phyloP scores from a whole-genome alignment of 2,797 vertebrate genomes.

The Lepilemur ruficaudatus region DNA sequence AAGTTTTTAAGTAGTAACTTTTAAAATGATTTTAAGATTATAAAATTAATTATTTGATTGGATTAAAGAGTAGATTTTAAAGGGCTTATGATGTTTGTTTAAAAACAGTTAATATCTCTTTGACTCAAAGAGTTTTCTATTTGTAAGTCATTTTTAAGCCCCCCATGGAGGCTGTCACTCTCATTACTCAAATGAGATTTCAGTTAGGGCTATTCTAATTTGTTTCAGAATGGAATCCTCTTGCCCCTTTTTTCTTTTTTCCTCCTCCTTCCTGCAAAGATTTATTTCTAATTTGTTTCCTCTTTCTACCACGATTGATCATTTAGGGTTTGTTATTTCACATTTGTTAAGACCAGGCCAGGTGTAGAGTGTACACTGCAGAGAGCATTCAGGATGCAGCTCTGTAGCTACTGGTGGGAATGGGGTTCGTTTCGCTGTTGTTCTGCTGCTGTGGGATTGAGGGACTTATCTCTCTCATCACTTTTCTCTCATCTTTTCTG shows the following conservation, averaged over 20 bases:
- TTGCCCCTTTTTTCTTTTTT: not conserved
- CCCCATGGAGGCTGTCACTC: not conserved
- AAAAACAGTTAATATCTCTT: not conserved
- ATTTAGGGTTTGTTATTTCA: not conserved
- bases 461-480: not conserved
- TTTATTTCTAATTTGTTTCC: slow-evolving; percentile 24
- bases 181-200: not conserved
- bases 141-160: not conserved
- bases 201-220: not conserved
- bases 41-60: not conserved
- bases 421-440: too few relatives aligned
- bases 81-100: not conserved
- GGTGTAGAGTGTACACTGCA: accelerated
- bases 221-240: not conserved
- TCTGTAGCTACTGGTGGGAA: not conserved
- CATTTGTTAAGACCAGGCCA: not conserved
- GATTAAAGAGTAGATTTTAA: not conserved
- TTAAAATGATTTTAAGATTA: not conserved
- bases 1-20: not conserved
- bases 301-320: not conserved
- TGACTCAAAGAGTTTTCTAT: not conserved
- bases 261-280: not conserved
- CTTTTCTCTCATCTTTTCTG: not conserved
- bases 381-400: not conserved
- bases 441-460: not conserved